phyloP scores from a whole-genome alignment of 2,888 invertebrate genomes.

The Metellina segmentata region DNA sequence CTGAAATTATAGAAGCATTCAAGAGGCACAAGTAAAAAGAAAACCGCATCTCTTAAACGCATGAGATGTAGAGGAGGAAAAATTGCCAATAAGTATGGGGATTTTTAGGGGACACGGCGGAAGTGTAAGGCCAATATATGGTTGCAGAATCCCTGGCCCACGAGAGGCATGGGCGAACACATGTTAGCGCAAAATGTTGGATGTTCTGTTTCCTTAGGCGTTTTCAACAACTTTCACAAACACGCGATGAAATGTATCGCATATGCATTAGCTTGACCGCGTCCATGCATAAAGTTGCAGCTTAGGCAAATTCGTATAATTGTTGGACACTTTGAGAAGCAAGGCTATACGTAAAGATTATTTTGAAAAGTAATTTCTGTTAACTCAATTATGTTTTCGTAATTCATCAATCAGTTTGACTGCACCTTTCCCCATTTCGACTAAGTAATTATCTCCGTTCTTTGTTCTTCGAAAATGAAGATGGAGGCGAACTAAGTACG shows the following conservation, averaged over 20 bases:
- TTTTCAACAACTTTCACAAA: constrained; percentile 29
- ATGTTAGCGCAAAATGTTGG: constrained; percentile 6
- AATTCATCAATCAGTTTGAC: constrained; percentile 11
- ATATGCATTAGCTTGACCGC: constrained; percentile 3
- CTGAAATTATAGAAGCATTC: constrained; percentile 64
- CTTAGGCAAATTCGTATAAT: constrained; percentile 21
- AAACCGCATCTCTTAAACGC: constrained; percentile 51
- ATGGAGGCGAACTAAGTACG: background rate
- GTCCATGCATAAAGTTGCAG: constrained; percentile 1
- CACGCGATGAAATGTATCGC: constrained; percentile 15
- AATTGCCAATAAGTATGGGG: constrained; percentile 36
- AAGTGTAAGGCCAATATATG: constrained; percentile 35
- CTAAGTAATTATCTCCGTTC: background rate
- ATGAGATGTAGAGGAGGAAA: constrained; percentile 63
- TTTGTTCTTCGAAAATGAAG: background rate
- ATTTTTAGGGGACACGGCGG: constrained; percentile 35
- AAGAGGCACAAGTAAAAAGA: constrained; percentile 25
- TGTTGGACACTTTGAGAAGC: background rate
- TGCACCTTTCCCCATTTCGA: background rate
- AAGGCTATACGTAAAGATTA: background rate
- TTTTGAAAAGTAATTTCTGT: background rate
- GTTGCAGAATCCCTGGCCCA: constrained; percentile 8
- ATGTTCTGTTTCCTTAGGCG: constrained; percentile 25
- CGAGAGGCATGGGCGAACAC: constrained; percentile 26
- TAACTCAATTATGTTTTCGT: background rate